Evolutionary conservation across 2,888 invertebrate genomes (phyloP), one percentile per base, ranked within the genome.

Genomic region (Epirrhoe tristata): DNA sequence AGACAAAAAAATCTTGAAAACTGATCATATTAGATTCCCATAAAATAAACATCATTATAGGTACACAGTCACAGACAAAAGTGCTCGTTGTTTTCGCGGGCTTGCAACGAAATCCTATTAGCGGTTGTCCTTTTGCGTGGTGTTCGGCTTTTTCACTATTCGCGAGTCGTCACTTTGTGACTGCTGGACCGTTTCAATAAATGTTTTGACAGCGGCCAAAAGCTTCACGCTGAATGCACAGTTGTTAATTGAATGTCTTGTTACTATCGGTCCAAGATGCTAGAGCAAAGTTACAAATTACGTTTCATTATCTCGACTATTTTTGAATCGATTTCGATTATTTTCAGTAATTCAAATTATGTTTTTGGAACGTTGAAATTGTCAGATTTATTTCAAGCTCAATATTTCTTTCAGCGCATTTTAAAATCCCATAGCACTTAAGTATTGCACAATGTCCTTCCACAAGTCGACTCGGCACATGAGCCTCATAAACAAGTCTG

Each of bases 141-240:
- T 39, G 60, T 60, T 65, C 56, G 51, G 55, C 31, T 63, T 63
- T 67, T 67, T 56, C 57, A 63, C 57, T 63, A 60, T 63, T 46
- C 67, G 56, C 39, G 56, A 67, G 61, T 63, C 58, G 58, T 59
- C 61, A 55, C 66, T 67, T 63, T 64, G 62, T 66, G 64, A 60
- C 53, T 59, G 64, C 56, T 66, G 58, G 66, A 66, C 58, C 58
- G 61, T 67, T 67, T 67, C 63, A 67, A 58, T 70, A 68, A 69
- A 61, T 71, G 73, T 74, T 76, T 53, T 74, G 71, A 56, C 10
- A 59, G 57, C 54, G 57, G 50, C 54, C 56, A 76, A 81, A 74
- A 50, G 39, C 48, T 66, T 63, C 50, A 24, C 63, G 46, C 24
- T 60, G 51, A 31, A 61, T 57, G 43, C 36, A 54, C 51, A 16